Evolutionary conservation across 2,113 vertebrate species (phyloP).

Genomic region (Menura novaehollandiae): DNA sequence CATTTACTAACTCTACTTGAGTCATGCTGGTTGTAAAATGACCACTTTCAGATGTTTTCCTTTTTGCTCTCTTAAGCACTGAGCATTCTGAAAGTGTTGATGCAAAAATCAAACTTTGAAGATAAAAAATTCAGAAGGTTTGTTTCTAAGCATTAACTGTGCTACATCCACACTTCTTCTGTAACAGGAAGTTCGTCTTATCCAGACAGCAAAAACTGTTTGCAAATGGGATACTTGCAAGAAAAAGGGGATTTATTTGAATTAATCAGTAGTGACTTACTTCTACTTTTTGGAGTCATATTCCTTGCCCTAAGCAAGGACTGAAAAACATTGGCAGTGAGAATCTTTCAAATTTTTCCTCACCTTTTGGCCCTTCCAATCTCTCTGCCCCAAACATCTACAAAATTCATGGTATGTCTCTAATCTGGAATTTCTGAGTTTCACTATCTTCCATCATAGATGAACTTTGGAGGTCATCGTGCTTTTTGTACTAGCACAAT

Average conservation of each 20-base stretch:
- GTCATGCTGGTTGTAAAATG: not conserved
- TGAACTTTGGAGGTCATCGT: rapidly evolving
- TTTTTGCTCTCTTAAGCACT: not conserved
- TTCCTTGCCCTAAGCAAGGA: not conserved
- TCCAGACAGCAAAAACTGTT: not conserved
- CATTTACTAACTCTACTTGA: not conserved
- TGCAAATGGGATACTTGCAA: not conserved
- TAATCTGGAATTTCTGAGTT: not conserved
- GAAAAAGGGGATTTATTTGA: not conserved
- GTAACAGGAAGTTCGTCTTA: not conserved
- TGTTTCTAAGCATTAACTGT: not conserved
- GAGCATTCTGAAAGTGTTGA: not conserved
- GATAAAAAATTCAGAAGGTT: not conserved
- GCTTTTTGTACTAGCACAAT: not conserved
- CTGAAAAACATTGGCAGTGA: not conserved
- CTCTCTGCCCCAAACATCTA: not conserved
- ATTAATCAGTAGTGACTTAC: not conserved
- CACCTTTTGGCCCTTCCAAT: not conserved
- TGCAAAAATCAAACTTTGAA: not conserved
- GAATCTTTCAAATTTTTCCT: not conserved
- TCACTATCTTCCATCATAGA: not conserved
- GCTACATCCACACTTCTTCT: no score
- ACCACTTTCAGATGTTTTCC: not conserved
- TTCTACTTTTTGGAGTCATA: not conserved
- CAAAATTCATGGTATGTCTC: rapidly evolving